These are phyloP conservation scores for Sylvicola fuscatus DNA, from an alignment of 2,888 invertebrate species.

Conservation along the genomic window DNA sequence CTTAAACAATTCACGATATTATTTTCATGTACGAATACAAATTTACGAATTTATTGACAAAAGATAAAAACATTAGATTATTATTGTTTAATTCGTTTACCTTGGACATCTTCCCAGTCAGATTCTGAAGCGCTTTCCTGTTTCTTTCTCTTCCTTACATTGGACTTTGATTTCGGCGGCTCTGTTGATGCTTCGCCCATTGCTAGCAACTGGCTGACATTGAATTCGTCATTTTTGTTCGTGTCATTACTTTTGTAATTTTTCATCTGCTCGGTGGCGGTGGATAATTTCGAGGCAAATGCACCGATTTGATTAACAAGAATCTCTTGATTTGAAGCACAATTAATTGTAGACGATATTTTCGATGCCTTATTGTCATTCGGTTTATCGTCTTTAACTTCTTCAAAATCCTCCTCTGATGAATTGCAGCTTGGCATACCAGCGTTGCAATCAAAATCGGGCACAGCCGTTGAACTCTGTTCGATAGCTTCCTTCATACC, in stretches of 20 bases:
- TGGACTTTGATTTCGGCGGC: constrained; percentile 14
- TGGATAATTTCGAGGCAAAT: constrained; percentile 36
- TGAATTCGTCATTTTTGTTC: constrained; percentile 20
- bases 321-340: no score
- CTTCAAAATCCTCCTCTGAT: constrained; percentile 7
- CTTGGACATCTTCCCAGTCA: constrained; percentile 58
- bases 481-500: constrained; percentile 9
- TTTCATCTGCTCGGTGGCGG: constrained; percentile 33
- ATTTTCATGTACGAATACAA: not conserved
- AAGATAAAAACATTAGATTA: not conserved
- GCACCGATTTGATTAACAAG: not conserved
- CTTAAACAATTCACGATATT: not conserved
- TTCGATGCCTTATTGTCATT: no score
- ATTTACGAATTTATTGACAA: not conserved
- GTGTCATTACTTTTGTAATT: constrained; percentile 13
- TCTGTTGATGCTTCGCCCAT: constrained; percentile 38
- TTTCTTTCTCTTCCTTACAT: constrained; percentile 7
- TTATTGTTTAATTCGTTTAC: constrained; percentile 20
- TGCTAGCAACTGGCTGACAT: constrained; percentile 42
- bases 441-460: no score
- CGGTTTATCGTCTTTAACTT: constrained; percentile 22
- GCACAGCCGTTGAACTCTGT: constrained; percentile 3
- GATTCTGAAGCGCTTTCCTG: constrained; percentile 36
- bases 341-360: no score
- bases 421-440: not conserved